phyloP scores from a whole-genome alignment of 2,113 vertebrate species.

The Equus przewalskii region DNA sequence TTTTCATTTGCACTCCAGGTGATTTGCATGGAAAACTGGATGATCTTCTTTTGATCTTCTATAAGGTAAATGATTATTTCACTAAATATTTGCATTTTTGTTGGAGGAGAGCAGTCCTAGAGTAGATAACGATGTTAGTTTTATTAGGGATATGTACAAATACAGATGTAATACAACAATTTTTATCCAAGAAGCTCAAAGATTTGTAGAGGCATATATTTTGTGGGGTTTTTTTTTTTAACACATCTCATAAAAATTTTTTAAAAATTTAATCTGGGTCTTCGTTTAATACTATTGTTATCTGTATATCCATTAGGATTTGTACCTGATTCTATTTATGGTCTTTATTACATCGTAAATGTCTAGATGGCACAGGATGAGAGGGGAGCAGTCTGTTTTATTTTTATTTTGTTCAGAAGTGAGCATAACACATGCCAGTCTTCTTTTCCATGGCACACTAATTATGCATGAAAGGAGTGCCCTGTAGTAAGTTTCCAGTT shows the following conservation, averaged over 20 bases:
- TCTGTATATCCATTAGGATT: conserved; percentile 25
- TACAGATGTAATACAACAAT: not conserved
- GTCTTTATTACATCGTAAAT: conserved; percentile 15
- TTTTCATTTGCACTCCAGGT: conserved; percentile 88
- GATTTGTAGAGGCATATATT: conserved; percentile 30
- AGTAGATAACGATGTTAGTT: conserved; percentile 33
- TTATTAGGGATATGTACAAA: conserved; percentile 30
- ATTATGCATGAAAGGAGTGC: conserved; percentile 50
- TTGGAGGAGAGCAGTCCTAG: not conserved
- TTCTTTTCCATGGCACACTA: conserved; percentile 63
- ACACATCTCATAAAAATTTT: conserved; percentile 13
- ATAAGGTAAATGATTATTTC: conserved; percentile 91
- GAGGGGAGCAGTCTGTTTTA: not conserved
- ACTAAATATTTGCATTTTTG: conserved; percentile 65
- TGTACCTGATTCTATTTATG: conserved; percentile 44
- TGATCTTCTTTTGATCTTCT: conserved; percentile 97
- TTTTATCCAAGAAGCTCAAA: conserved; percentile 54
- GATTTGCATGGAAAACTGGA: conserved; percentile 97
- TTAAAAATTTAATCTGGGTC: not conserved
- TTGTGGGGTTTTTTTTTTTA: conserved; percentile 11
- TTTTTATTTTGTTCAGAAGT: conserved; percentile 58
- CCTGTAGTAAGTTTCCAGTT: conserved; percentile 67
- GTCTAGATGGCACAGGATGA: not conserved
- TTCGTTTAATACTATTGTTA: conserved; percentile 45
- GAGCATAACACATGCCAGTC: not conserved